Percentiles rank a stretch among this genome's conserved stretches.
phyloP scores from a whole-genome alignment of 2,797 vertebrate genomes.

The Erithacus rubecula region DNA sequence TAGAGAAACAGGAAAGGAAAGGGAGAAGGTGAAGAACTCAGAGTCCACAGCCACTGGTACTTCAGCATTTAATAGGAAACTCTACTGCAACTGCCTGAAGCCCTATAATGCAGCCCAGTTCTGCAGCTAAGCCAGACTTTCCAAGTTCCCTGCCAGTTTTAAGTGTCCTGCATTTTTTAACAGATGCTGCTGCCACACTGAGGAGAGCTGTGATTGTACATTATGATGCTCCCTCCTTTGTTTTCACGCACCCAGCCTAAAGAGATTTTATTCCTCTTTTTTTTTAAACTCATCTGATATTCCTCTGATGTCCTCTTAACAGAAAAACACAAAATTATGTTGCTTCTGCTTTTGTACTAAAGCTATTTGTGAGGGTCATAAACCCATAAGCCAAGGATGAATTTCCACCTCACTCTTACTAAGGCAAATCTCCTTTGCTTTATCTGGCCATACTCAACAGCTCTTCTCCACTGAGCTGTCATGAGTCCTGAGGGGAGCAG shows the following conservation, averaged over 20 bases:
- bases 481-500: background rate
- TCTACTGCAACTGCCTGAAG: background rate
- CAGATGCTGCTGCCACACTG: conserved; percentile 41
- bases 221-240: background rate
- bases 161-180: conserved; percentile 18
- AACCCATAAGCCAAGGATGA: background rate
- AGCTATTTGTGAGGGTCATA: background rate
- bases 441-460: background rate
- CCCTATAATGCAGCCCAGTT: background rate
- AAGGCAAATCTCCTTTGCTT: background rate
- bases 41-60: background rate
- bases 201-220: background rate
- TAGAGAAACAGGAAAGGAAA: background rate
- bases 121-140: background rate
- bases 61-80: background rate
- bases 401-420: background rate
- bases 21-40: background rate
- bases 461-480: background rate
- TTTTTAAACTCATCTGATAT: background rate
- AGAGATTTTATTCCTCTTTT: background rate
- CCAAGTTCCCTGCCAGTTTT: background rate
- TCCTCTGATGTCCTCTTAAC: background rate
- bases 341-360: background rate
- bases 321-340: background rate
- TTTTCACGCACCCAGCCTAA: background rate